A percentile compares a stretch with the other conserved stretches of the same genome.
Conservation (phyloP, 2,797 vertebrate species). For the Coendou prehensilis region DNA sequence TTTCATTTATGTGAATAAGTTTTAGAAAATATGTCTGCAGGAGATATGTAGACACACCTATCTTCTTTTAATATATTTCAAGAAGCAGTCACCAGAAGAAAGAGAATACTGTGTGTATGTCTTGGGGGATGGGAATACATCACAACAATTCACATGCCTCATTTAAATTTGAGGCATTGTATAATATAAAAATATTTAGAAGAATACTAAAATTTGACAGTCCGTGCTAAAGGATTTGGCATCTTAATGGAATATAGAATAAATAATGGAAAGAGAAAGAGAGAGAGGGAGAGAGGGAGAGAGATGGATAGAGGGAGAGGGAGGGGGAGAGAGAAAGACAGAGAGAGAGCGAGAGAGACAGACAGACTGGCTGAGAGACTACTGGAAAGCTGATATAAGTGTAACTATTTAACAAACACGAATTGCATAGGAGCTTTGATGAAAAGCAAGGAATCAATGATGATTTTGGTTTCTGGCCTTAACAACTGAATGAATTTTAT, state of each 20-base stretch:
- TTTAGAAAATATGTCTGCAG: not conserved
- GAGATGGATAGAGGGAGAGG: not conserved
- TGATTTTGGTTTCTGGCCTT: not conserved
- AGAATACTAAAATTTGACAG: not conserved
- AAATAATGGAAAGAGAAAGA: not conserved
- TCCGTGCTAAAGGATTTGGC: not conserved
- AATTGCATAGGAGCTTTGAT: not conserved
- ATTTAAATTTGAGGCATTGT: not conserved
- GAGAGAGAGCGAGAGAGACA: not conserved
- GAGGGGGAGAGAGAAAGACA: no score
- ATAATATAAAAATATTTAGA: not conserved
- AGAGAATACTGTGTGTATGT: not conserved
- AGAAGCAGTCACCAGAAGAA: not conserved
- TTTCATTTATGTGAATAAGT: slow-evolving; percentile 20
- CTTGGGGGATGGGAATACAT: not conserved
- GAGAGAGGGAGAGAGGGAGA: not conserved
- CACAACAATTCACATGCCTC: not conserved
- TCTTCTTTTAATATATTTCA: not conserved
- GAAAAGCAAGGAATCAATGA: not conserved
- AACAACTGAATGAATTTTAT: not conserved
- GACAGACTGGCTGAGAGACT: not conserved
- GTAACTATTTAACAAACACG: not conserved
- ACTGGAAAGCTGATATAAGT: not conserved
- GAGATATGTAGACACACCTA: not conserved
- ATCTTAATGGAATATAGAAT: not conserved